phyloP scores from a whole-genome alignment of 2,113 vertebrate genomes.

The Archilochus colubris region DNA sequence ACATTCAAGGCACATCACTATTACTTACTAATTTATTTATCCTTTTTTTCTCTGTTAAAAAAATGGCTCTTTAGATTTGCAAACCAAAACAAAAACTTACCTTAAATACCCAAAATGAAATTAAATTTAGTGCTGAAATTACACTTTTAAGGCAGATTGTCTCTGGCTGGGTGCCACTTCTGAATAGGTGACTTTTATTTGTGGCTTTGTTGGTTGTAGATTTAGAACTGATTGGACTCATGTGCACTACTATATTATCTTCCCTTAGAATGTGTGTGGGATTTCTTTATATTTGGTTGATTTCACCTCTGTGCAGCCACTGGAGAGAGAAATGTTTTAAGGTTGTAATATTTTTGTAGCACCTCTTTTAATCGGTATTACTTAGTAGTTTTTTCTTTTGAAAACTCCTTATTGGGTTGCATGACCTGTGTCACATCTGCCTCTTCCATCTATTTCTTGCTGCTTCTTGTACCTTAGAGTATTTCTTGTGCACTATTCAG shows the following conservation, averaged over 20 bases:
- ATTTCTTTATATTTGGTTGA: not conserved
- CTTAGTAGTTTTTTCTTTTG: not conserved
- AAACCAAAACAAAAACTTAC: not conserved
- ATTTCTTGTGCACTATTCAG: not conserved
- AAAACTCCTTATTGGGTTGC: not conserved
- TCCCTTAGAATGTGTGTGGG: not conserved
- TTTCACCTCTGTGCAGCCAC: not conserved
- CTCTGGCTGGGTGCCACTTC: not conserved
- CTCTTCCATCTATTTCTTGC: not conserved
- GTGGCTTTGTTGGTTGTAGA: not conserved
- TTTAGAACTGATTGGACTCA: not conserved
- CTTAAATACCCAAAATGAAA: not conserved
- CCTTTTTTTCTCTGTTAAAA: not conserved
- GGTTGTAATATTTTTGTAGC: not conserved
- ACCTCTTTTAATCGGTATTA: not conserved
- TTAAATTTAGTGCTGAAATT: not conserved
- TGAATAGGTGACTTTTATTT: not conserved
- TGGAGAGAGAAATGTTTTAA: not conserved
- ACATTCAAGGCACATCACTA: slow-evolving; percentile 29
- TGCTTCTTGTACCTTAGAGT: not conserved
- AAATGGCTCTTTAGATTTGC: not conserved
- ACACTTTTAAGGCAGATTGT: not conserved
- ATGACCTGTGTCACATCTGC: not conserved
- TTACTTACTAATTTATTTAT: not conserved
- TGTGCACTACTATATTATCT: not conserved